These are phyloP conservation scores for Leucosticte australis DNA, from an alignment of 2,113 vertebrate species.

Conservation along the genomic window DNA sequence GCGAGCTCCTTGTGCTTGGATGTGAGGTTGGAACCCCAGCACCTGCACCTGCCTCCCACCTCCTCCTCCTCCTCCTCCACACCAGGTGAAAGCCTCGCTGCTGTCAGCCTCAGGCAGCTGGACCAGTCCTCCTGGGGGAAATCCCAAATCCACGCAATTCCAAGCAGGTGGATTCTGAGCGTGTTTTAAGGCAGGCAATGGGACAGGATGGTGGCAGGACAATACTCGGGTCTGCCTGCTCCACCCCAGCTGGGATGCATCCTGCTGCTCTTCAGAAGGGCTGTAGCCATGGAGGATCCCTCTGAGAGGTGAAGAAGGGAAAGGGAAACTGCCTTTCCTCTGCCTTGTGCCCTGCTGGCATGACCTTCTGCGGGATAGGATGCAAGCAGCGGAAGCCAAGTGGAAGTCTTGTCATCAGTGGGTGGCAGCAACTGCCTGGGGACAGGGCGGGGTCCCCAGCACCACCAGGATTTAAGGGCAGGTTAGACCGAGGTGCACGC, in stretches of 20 bases:
- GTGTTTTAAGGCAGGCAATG: neutral
- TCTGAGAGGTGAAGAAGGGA: neutral
- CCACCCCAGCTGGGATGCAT: neutral
- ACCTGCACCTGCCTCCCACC: neutral
- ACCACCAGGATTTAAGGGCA: neutral
- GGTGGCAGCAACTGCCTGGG: neutral
- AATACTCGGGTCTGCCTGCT: neutral
- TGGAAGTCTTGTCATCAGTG: neutral
- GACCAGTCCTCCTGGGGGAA: neutral
- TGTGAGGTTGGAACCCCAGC: neutral
- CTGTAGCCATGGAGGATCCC: neutral
- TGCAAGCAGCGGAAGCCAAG: neutral
- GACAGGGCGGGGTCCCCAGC: neutral
- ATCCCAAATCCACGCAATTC: neutral
- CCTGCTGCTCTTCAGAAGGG: neutral
- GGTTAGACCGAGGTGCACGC: accelerated
- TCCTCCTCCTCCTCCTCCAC: neutral
- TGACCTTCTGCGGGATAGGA: neutral
- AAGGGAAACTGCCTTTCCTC: neutral
- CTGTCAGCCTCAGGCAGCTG: neutral
- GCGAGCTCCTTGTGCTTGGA: neutral
- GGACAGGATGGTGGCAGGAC: neutral
- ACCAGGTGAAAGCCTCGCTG: neutral
- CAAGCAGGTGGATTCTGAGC: neutral
- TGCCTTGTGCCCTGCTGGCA: neutral